Conservation (phyloP, 2,888 invertebrate genomes). For the Drosophila neotestacea region DNA sequence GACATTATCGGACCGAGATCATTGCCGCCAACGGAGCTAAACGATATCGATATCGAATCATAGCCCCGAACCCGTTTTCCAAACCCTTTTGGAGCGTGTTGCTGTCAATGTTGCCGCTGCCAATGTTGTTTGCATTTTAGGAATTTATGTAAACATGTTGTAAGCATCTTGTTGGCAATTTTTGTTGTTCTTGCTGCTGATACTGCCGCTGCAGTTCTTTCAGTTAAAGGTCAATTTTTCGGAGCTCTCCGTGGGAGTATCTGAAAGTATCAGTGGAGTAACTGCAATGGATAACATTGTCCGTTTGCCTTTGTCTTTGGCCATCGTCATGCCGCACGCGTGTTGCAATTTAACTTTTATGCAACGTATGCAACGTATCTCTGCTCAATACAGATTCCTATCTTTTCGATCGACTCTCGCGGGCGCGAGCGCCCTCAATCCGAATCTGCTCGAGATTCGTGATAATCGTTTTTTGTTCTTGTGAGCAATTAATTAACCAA, state of each 20-base stretch:
- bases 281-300: conserved; percentile 41
- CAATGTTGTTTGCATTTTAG: conserved; percentile 82
- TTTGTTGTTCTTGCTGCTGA: conserved; percentile 38
- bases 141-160: conserved; percentile 83
- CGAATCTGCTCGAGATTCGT: conserved; percentile 71
- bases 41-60: conserved; percentile 52
- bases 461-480: conserved; percentile 71
- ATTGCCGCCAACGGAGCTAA: conserved; percentile 74
- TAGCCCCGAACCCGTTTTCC: conserved; percentile 45
- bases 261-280: conserved; percentile 31
- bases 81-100: conserved; percentile 71
- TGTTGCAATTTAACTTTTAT: conserved; percentile 72
- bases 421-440: conserved; percentile 57
- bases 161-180: conserved; percentile 67
- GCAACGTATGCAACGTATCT: conserved; percentile 57
- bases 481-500: conserved; percentile 78
- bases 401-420: conserved; percentile 54
- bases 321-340: conserved; percentile 73
- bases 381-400: conserved; percentile 50
- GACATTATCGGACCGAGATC: conserved; percentile 79
- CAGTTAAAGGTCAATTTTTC: conserved; percentile 80
- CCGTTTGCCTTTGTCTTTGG: conserved; percentile 49
- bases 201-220: conserved; percentile 42
- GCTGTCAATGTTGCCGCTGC: conserved; percentile 74
- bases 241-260: conserved; percentile 73